These are phyloP conservation scores for Ramphastos sulfuratus DNA, from an alignment of 2,113 vertebrate genomes.

Conservation along the genomic window DNA sequence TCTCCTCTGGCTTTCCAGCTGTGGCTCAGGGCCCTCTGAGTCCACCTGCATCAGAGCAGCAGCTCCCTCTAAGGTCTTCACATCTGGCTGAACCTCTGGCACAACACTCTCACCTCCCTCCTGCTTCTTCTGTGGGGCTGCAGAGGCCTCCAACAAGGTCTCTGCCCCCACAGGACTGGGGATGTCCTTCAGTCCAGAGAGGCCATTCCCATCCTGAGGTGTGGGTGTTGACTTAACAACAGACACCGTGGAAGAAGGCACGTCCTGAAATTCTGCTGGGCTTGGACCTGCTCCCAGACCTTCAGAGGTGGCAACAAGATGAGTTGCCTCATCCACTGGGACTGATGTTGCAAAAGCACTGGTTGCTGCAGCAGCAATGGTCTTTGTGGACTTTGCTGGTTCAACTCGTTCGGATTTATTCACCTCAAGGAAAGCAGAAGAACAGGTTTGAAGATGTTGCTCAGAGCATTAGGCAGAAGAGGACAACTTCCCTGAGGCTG, in stretches of 20 bases:
- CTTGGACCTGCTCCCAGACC: neutral
- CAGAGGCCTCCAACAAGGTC: neutral
- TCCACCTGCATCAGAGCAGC: neutral
- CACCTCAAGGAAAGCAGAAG: slow-evolving; percentile 54
- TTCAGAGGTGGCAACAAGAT: neutral
- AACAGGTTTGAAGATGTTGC: neutral
- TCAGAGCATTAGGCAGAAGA: neutral
- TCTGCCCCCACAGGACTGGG: neutral
- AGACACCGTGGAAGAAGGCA: neutral
- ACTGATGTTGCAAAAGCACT: rapidly evolving
- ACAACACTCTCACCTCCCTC: neutral
- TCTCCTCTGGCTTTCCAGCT: neutral
- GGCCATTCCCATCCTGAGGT: neutral
- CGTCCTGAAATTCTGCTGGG: neutral
- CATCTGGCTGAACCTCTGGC: neutral
- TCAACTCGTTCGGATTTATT: slow-evolving; percentile 26
- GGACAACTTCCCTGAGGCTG: neutral
- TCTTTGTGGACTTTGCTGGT: neutral
- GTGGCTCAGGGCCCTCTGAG: neutral
- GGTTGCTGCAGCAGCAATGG: neutral
- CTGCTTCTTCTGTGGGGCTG: neutral
- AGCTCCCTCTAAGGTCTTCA: neutral
- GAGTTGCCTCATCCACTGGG: neutral
- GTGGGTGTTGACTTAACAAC: neutral
- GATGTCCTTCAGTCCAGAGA: neutral